Conservation (phyloP, 2,888 invertebrate species). For the Lordiphosa andalusiaca region DNA sequence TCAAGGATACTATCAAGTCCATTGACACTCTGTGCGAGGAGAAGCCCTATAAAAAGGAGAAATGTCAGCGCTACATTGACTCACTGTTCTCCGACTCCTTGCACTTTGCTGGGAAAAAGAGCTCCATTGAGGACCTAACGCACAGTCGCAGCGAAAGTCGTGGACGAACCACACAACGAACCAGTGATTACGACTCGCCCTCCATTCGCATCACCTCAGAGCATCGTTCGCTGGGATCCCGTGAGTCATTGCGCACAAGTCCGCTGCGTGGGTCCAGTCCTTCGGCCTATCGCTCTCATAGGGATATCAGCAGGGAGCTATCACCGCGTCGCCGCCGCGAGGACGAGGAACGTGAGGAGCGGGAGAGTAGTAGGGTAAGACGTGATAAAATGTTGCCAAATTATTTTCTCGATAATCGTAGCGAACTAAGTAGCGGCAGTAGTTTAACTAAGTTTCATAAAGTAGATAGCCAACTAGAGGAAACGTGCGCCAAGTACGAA, state of each 20-base stretch:
- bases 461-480: constrained; percentile 80
- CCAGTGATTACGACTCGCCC: constrained; percentile 54
- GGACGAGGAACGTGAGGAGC: constrained; percentile 78
- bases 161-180: constrained; percentile 43
- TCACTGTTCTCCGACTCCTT: constrained; percentile 75
- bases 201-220: constrained; percentile 72
- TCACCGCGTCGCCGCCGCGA: constrained; percentile 77
- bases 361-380: constrained; percentile 80
- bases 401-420: constrained; percentile 76
- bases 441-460: constrained; percentile 80
- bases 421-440: constrained; percentile 75
- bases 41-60: constrained; percentile 76
- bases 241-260: constrained; percentile 71
- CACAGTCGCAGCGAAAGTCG: constrained; percentile 67
- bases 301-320: constrained; percentile 76
- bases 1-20: constrained; percentile 80
- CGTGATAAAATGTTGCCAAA: constrained; percentile 79
- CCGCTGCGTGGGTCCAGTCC: constrained; percentile 70
- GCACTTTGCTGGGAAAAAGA: constrained; percentile 72
- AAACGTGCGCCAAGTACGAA: constrained; percentile 72
- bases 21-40: constrained; percentile 80
- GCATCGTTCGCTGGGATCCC: constrained; percentile 71
- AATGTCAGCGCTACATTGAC: constrained; percentile 79
- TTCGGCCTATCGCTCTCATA: constrained; percentile 68
- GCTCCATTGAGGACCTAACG: constrained; percentile 68